Percentiles rank a stretch among this genome's conserved stretches.
These are phyloP conservation scores for Bellardia pandia DNA, from an alignment of 2,888 invertebrate genomes.

Conservation along the genomic window DNA sequence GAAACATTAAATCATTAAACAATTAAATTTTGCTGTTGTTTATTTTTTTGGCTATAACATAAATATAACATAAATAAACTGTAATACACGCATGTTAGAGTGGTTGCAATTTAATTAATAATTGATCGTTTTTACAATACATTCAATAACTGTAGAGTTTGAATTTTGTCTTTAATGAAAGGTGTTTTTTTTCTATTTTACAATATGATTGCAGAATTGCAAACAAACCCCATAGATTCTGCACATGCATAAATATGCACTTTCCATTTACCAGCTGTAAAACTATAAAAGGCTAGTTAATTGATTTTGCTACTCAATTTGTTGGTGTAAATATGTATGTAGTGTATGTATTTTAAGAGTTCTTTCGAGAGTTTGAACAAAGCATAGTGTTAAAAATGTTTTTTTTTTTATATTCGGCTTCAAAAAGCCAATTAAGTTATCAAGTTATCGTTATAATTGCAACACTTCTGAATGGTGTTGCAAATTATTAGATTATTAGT, in stretches of 20 bases:
- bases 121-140: constrained; percentile 9
- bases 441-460: constrained; percentile 53
- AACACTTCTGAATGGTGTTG: constrained; percentile 25
- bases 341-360: not conserved
- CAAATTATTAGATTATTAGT: not conserved
- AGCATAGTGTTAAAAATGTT: constrained; percentile 7
- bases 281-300: constrained; percentile 19
- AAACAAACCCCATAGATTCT: too few relatives aligned
- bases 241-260: not conserved
- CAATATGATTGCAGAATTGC: too few relatives aligned
- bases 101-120: constrained; percentile 58
- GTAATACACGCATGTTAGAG: constrained; percentile 42
- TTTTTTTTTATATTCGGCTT: not conserved
- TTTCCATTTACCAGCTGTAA: not conserved
- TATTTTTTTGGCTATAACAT: not conserved
- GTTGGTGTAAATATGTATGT: not conserved
- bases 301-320: constrained; percentile 43
- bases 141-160: not conserved
- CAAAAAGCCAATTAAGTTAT: constrained; percentile 55
- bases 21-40: constrained; percentile 45
- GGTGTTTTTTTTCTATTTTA: not conserved
- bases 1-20: constrained; percentile 53
- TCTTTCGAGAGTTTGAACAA: not conserved
- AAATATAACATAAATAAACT: not conserved
- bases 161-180: constrained; percentile 4